Evolutionary conservation across 2,888 invertebrate genomes (phyloP), one percentile per base, ranked within the genome.

Genomic region (Orthonychiurus folsomi): DNA sequence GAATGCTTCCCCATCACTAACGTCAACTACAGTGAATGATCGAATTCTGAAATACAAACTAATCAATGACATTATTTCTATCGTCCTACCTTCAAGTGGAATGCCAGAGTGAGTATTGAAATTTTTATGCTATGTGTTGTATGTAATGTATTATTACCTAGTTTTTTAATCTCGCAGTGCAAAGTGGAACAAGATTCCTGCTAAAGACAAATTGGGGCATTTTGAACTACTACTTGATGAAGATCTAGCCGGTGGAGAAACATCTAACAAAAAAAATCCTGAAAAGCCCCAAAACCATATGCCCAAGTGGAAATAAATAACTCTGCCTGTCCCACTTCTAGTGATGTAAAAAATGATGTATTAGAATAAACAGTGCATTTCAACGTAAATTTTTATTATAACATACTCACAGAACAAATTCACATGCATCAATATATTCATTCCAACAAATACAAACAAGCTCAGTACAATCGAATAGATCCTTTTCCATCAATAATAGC

Each of bases 1-100:
- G n/a, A 95, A 95, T 76, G 93, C 95, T 1, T 95, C 94, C 0
- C 95, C 95, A 0, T 93, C 95, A 0, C 78, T 95, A 66, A 90
- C 93, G 1, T 91, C 94, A 0, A 96, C 95, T 0, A 96, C 95
- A 0, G 89, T 89, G 0, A 93, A 92, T 75, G 95, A 96, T 78
- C 81, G 94, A 71, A 93, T 93, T 74, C 81, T 95, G 73, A 95
- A 96, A 76, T 89, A 93, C 75, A 93, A 93, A 79, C 80, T 96
- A 56, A 88, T 95, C 69, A 93, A 93, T 76, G 93, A 94, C 76
- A 89, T 94, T 71, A 81, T 95, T 72, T 89, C 91, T 5, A 86
- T 95, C 50, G 89, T 95, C 0, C 79, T 94, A 26, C 93, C 94
- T 0, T 88, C 91, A 1, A 87, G 87, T 74, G 92, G 93, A 56